Evolutionary conservation across 2,113 vertebrate species (phyloP), one percentile per base, ranked within the genome.

Genomic region (Sturnus vulgaris): DNA sequence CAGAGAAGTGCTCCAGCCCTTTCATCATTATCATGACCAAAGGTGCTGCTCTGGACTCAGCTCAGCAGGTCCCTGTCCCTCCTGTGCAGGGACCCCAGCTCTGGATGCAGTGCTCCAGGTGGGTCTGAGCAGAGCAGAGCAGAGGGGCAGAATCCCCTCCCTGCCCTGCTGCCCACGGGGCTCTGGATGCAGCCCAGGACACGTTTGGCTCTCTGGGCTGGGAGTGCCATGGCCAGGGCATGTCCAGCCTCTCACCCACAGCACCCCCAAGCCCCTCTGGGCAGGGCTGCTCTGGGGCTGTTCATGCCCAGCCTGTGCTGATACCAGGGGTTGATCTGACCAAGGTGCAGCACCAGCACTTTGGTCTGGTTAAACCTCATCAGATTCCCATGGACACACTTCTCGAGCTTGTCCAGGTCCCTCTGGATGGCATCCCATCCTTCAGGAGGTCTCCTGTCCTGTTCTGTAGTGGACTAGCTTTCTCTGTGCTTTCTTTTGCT

Each of bases 11-110:
- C 5, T 55, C 5, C 16, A 25, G 33, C 23, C 33, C 5, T 66
- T 52, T 66, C 13, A 66, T 66, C 23, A 12, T 46, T 17, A 24
- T 81, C 9, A 14, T 24, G 8, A 20, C 42, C 35, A 57, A 35
- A 24, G 21, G 23, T 0, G 0, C 16, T 73, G 3, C 19, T 66
- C 8, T 82, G 28, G 3, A 2, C 19, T 66, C 0, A 0, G 39
- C 5, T 3, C 25, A 64, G 2, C 22, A 39, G 15, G 12, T 25
- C 15, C 7, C 5, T 46, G 37, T 39, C 39, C 33, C 0, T 21
- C 3, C 10, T 21, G 1, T 88, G 10, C 76, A 4, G 86, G 31
- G 8, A 12, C 8, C 31, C 27, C 52, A 66, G 44, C 2, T 3
- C 52, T 72, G 31, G 25, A 9, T 88, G 49, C 63, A 53, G 64